These are phyloP conservation scores for Poeciliopsis turneri DNA, from an alignment of 2,797 vertebrate species.

Conservation along the genomic window DNA sequence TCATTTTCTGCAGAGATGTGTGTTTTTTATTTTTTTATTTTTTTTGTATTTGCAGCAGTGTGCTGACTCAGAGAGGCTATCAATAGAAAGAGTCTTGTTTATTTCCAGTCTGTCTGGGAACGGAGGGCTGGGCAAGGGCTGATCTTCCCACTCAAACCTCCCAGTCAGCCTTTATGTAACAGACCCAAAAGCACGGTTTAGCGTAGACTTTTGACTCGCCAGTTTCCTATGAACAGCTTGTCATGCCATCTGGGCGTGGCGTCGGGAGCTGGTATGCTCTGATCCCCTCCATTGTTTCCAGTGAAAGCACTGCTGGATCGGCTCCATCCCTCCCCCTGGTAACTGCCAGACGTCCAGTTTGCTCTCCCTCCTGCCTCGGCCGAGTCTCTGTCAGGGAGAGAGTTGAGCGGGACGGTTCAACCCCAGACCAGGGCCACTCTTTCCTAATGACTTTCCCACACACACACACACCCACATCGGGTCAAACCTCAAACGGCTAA, in stretches of 20 bases:
- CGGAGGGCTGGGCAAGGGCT: background rate
- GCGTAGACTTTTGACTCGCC: background rate
- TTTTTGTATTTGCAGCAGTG: constrained; percentile 1
- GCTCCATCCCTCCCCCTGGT: constrained; percentile 54
- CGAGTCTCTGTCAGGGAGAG: constrained; percentile 28
- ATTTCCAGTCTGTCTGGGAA: constrained; percentile 26
- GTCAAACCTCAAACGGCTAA: constrained; percentile 59
- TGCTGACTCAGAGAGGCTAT: constrained; percentile 41
- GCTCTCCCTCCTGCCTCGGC: constrained; percentile 37
- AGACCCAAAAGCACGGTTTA: background rate
- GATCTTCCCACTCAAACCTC: background rate
- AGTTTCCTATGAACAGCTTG: constrained; percentile 20
- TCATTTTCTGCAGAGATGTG: constrained; percentile 27
- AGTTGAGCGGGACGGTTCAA: constrained; percentile 40
- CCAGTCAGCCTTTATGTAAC: background rate
- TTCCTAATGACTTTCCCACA: constrained; percentile 60
- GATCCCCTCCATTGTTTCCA: constrained; percentile 65
- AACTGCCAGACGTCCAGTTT: constrained; percentile 48
- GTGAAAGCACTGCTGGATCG: constrained; percentile 49
- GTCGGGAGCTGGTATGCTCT: constrained; percentile 32
- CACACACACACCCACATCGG: constrained; percentile 43
- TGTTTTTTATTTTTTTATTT: constrained; percentile 18
- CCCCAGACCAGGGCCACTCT: constrained; percentile 52
- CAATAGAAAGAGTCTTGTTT: constrained; percentile 34
- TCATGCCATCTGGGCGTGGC: constrained; percentile 42